Evolutionary conservation across 2,797 vertebrate species (phyloP).

Genomic region (Pangasius krempfi): DNA sequence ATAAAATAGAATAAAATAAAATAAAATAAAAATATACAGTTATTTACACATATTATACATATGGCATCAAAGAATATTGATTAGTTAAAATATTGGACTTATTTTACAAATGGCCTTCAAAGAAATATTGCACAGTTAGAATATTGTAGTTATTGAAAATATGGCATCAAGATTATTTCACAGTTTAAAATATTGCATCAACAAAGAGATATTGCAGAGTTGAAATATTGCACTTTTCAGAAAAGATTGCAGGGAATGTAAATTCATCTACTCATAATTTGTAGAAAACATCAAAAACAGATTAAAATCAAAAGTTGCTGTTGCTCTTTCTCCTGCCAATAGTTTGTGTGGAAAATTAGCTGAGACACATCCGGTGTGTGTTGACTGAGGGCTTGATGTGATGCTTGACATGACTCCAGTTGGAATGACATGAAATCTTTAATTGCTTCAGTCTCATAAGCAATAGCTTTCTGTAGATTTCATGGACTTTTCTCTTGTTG

Average conservation of each 20-base stretch:
- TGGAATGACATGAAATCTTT: not conserved
- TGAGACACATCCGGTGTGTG: not conserved
- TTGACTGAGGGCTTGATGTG: not conserved
- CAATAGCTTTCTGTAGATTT: not conserved
- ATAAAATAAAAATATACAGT: too few relatives aligned
- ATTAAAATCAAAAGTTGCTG: not conserved
- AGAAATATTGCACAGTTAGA: too few relatives aligned
- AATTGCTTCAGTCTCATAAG: not conserved
- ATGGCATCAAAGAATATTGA: too few relatives aligned
- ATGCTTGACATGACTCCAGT: not conserved
- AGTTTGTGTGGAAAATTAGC: not conserved
- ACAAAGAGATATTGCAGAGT: too few relatives aligned
- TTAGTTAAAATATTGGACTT: too few relatives aligned
- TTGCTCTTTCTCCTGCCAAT: not conserved
- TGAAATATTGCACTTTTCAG: too few relatives aligned
- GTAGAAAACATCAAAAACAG: not conserved
- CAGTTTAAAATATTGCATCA: too few relatives aligned
- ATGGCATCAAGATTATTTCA: too few relatives aligned
- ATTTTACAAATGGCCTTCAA: too few relatives aligned
- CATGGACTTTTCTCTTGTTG: not conserved
- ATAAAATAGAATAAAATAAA: too few relatives aligned
- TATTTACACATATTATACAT: too few relatives aligned
- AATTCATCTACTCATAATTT: not conserved
- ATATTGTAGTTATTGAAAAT: too few relatives aligned
- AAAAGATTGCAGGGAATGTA: not conserved